phyloP scores from a whole-genome alignment of 2,113 vertebrate species.

The Nibea albiflora region DNA sequence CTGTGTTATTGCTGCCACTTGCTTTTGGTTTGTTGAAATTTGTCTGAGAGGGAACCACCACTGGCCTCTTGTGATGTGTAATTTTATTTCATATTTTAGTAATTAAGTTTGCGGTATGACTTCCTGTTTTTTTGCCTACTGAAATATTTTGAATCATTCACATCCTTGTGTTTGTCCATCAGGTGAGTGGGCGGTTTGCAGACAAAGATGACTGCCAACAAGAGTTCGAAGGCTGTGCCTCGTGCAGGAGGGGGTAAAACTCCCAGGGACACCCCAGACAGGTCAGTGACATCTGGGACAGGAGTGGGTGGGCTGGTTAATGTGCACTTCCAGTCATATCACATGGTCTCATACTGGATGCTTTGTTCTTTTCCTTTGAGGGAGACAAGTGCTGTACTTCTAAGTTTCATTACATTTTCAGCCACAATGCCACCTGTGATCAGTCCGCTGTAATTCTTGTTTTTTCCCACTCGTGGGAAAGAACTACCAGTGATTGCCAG shows the following conservation, averaged over 20 bases:
- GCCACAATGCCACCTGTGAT: background rate
- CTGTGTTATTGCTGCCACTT: slow-evolving; percentile 41
- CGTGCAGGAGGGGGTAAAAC: slow-evolving; percentile 92
- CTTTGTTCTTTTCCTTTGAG: background rate
- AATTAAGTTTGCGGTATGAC: slow-evolving; percentile 4
- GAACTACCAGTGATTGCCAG: slow-evolving; percentile 31
- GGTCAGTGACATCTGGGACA: slow-evolving; percentile 84
- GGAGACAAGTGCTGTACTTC: background rate
- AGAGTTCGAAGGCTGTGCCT: slow-evolving; percentile 90
- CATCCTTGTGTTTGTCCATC: slow-evolving; percentile 69
- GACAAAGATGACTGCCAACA: slow-evolving; percentile 99
- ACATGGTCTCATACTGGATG: background rate
- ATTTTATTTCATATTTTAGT: background rate
- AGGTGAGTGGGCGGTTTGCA: slow-evolving; percentile 87
- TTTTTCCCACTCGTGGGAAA: slow-evolving; percentile 41
- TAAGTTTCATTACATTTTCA: slow-evolving; percentile 9
- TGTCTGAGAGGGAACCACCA: background rate
- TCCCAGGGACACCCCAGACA: slow-evolving; percentile 89
- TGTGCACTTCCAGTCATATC: slow-evolving; percentile 16
- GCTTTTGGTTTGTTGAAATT: slow-evolving; percentile 32
- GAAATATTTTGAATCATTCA: background rate
- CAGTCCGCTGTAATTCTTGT: background rate
- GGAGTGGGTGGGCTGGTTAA: background rate
- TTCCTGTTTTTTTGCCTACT: background rate
- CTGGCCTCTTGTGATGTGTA: background rate